Conservation (phyloP, 2,113 vertebrate genomes). For the Paracanthobrama guichenoti region DNA sequence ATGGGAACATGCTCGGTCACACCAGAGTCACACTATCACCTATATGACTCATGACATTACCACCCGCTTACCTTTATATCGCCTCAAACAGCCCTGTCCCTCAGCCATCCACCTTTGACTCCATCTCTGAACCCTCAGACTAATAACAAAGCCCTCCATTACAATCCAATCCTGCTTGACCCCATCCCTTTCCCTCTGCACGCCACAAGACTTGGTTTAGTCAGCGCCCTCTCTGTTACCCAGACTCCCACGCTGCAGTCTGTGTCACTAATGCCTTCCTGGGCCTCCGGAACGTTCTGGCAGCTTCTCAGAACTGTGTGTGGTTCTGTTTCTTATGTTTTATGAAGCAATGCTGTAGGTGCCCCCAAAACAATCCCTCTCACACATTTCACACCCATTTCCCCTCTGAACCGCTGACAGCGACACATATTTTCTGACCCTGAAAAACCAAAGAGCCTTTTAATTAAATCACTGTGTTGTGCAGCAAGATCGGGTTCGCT, state of each 20-base stretch:
- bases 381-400: slow-evolving; percentile 36
- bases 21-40: background rate
- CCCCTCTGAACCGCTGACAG: slow-evolving; percentile 18
- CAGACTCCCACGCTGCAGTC: slow-evolving; percentile 18
- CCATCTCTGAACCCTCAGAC: slow-evolving; percentile 14
- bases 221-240: background rate
- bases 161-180: background rate
- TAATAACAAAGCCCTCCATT: slow-evolving; percentile 31
- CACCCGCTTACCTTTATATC: slow-evolving; percentile 59
- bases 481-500: slow-evolving; percentile 22
- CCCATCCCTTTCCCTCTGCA: background rate
- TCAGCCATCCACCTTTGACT: background rate
- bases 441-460: slow-evolving; percentile 9
- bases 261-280: slow-evolving; percentile 34
- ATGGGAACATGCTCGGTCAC: background rate
- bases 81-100: slow-evolving; percentile 54
- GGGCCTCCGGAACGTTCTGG: slow-evolving; percentile 18
- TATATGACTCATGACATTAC: slow-evolving; percentile 54
- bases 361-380: slow-evolving; percentile 26
- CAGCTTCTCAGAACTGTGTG: slow-evolving; percentile 34
- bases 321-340: slow-evolving; percentile 19
- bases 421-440: slow-evolving; percentile 9
- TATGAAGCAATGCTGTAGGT: slow-evolving; percentile 26
- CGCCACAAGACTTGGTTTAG: background rate
- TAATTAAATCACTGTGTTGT: slow-evolving; percentile 37